Base-by-base conservation (phyloP, 2,113 vertebrate genomes). In the Trogon melanurus region DNA sequence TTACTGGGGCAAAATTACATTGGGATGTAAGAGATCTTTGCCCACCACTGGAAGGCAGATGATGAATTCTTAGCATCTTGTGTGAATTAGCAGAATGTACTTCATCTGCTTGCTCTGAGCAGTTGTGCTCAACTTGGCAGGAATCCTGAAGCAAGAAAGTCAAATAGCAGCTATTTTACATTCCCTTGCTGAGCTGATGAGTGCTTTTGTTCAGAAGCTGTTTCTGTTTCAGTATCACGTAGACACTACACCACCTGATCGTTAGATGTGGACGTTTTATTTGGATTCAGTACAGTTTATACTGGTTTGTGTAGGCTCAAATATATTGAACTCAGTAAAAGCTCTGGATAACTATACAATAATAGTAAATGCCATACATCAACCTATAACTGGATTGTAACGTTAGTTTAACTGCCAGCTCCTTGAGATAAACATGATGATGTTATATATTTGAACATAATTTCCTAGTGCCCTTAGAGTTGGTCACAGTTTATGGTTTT, bases 171-270 rank as follows among this genome's bases (percentile, higher is more conserved):
- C 89, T 91, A 85, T 91, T 96, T 91, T 79, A 30, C 0, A 2
- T 95, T 94, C 62, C 47, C 89, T 96, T 89, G 89, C 78, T 97
- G 94, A 89, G 93, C 84, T 91, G 94, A 91, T 91, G 57, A 91
- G 78, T 73, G 67, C 79, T 94, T 90, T 93, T 93, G 71, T 94
- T 81, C 82, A 85, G 70, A 89, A 89, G 62, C 66, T 81, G 70
- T 94, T 95, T 92, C 81, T 94, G 74, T 23, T 95, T 72, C 69
- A 94, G 45, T 85, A 58, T 58, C 62, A 10, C 30, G 20, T 32
- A 75, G 81, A 73, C 4, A 6, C 34, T 79, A 65, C 34, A 66
- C 76, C 62, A 76, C 64, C 25, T 89, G 67, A 58, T 66, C 50
- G 44, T 75, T 94, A 75, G 34, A 82, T 72, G n/a, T 1, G 13